phyloP scores from a whole-genome alignment of 2,888 invertebrate species.

The Philaethria dido region DNA sequence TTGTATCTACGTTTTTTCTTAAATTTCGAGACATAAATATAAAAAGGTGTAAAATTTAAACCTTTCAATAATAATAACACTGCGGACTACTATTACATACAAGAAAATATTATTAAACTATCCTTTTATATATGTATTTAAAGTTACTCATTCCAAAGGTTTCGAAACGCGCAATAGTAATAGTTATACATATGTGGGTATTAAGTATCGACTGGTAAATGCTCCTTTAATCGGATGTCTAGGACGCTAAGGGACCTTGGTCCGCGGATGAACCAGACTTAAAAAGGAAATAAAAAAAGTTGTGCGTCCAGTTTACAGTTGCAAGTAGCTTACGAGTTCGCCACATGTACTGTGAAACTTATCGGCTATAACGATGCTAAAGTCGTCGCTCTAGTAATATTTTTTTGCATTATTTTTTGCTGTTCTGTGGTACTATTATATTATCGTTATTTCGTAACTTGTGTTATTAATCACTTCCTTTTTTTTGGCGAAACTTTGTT shows the following conservation, averaged over 20 bases:
- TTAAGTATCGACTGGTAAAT: constrained; percentile 10
- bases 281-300: constrained; percentile 46
- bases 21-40: no score
- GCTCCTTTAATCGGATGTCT: constrained; percentile 28
- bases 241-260: constrained; percentile 40
- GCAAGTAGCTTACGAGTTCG: constrained; percentile 28
- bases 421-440: background rate
- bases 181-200: no score
- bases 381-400: background rate
- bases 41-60: no score
- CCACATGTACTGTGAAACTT: constrained; percentile 28
- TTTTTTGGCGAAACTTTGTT: background rate
- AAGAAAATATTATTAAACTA: no score
- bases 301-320: constrained; percentile 52
- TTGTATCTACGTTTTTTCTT: no score
- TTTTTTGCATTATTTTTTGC: constrained; percentile 5
- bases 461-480: background rate
- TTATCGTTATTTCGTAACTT: background rate
- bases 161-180: background rate
- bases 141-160: background rate
- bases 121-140: no score
- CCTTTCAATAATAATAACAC: no score
- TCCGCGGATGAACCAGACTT: constrained; percentile 41
- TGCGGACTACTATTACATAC: no score
- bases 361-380: constrained; percentile 10